Evolutionary conservation across 2,797 vertebrate genomes (phyloP), one percentile per base, ranked within the genome.

Genomic region (Zalophus californianus): DNA sequence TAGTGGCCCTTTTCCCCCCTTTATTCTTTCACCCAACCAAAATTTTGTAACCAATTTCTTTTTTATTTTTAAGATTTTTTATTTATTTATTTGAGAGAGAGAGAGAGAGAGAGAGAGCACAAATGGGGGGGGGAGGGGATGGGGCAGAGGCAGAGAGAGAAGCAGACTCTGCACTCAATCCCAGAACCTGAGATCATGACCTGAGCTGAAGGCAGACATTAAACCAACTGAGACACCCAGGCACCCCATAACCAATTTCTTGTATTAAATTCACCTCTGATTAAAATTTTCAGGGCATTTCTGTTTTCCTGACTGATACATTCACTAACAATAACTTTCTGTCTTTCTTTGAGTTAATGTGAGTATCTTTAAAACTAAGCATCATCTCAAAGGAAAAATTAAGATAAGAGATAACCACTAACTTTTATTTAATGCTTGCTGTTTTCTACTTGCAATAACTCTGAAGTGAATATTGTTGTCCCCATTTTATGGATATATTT

Each of bases 201-300:
- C 66, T 68, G 66, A 68, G 66, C 66, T 68, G n/a, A 68, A 68
- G n/a, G n/a, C 62, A 68, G 66, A 68, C 3, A 0, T 35, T 68
- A 35, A 68, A 68, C 66, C 9, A 4, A 68, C n/a, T 68, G 66
- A 35, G 66, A 35, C n/a, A 16, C n/a, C n/a, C n/a, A 35, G n/a
- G 66, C 2, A 4, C 18, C 66, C n/a, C n/a, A 32, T 82, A 64
- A 80, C 15, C 1, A 54, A 4, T 83, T 54, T 85, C 23, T 72
- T 82, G 9, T 7, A 72, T 41, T 88, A 86, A 48, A 86, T 82
- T 88, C 5, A 73, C 2, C 9, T 72, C 23, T 89, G 14, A 86
- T 60, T 75, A 82, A 73, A 89, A 84, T 41, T 86, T 89, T 91
- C 54, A 94, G 60, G 60, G 12, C 7, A 86, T 66, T 86, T 92